Conservation (phyloP, 2,113 vertebrate genomes). For the Mesoclemmys tuberculata region DNA sequence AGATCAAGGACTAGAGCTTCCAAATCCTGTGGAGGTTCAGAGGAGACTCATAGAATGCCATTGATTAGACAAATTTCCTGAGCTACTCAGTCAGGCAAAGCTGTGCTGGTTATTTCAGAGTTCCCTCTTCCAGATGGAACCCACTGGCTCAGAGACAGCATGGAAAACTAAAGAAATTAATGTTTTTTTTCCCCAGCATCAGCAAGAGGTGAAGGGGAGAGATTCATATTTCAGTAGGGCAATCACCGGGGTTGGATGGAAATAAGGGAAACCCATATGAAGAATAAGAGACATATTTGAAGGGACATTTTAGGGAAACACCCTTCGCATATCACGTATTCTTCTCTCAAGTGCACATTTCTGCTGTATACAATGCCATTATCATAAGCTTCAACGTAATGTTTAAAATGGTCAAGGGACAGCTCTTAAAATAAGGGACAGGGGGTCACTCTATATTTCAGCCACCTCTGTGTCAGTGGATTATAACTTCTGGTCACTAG, state of each 20-base stretch:
- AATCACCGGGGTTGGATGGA: not conserved
- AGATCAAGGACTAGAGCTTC: fast-evolving
- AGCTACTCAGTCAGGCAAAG: not conserved
- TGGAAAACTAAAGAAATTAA: not conserved
- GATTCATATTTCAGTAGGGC: not conserved
- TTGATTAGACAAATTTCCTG: not conserved
- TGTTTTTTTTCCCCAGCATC: not conserved
- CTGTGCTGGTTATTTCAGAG: not conserved
- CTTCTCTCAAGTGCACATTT: not conserved
- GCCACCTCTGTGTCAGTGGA: not conserved
- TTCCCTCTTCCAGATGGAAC: not conserved
- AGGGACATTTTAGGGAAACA: not conserved
- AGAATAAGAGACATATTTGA: not conserved
- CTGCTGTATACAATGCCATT: not conserved
- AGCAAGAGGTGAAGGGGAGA: not conserved
- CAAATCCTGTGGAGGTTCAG: not conserved
- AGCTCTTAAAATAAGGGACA: not conserved
- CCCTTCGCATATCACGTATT: not conserved
- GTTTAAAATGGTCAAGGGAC: not conserved
- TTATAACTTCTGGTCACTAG: not conserved
- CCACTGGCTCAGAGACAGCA: not conserved
- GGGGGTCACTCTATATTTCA: not conserved
- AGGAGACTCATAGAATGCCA: not conserved
- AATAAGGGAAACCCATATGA: not conserved
- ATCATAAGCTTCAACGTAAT: not conserved